These are phyloP conservation scores for Mesocentrotus franciscanus DNA, from an alignment of 53 echinoderm and acorn worm species.

Conservation along the genomic window DNA sequence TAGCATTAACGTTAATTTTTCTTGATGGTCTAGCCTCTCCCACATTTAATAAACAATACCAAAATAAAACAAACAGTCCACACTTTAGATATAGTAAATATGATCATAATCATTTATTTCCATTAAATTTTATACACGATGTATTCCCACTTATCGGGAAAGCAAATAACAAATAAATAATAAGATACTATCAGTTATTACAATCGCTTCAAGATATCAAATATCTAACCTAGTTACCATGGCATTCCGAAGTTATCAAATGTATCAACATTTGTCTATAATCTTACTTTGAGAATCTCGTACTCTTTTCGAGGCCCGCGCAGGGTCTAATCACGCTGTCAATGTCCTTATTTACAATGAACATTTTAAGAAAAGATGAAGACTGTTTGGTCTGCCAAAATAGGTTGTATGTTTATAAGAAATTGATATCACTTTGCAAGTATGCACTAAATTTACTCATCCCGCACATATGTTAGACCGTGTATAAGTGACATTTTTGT, in stretches of 20 bases:
- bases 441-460: too few relatives aligned
- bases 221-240: not conserved
- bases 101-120: conserved; percentile 8
- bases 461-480: too few relatives aligned
- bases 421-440: too few relatives aligned
- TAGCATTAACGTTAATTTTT: too few relatives aligned
- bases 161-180: not conserved
- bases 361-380: too few relatives aligned
- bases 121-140: not conserved
- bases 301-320: not conserved
- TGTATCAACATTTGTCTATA: not conserved
- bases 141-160: not conserved
- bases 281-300: not conserved
- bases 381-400: too few relatives aligned
- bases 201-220: not conserved
- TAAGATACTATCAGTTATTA: not conserved
- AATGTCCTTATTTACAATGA: too few relatives aligned
- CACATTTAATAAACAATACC: not conserved
- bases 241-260: not conserved
- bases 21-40: too few relatives aligned
- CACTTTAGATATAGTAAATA: not conserved
- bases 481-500: too few relatives aligned
- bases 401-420: too few relatives aligned
- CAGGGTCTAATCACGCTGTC: too few relatives aligned
- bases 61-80: not conserved